Evolutionary conservation across 2,888 invertebrate species (phyloP).

Genomic region (Stratiomys singularior): DNA sequence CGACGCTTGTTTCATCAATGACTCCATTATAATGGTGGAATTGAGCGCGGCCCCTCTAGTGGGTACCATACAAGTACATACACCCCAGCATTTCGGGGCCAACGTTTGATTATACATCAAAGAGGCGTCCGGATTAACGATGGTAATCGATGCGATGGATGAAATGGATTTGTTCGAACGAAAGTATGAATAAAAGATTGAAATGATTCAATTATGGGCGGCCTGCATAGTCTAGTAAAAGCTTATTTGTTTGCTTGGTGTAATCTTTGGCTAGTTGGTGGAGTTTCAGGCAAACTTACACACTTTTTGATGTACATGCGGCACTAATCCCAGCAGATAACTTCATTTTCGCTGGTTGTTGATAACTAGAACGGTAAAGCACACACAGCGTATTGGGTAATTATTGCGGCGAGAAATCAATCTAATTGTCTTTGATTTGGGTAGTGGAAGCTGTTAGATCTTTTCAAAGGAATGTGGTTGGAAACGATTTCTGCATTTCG

Average conservation of each 20-base stretch:
- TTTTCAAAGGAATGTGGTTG: no score
- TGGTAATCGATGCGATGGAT: neutral
- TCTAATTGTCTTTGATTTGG: neutral
- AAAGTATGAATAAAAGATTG: slow-evolving; percentile 28
- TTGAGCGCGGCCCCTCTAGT: neutral
- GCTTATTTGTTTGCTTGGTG: neutral
- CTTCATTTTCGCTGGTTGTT: neutral
- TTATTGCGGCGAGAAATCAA: neutral
- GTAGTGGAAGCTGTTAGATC: neutral
- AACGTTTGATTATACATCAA: slow-evolving; percentile 13
- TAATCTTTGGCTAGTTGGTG: neutral
- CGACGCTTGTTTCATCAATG: neutral
- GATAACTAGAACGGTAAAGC: slow-evolving; percentile 6
- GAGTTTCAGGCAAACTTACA: neutral
- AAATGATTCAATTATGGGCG: slow-evolving; percentile 30
- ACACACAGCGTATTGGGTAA: neutral
- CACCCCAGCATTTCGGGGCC: slow-evolving; percentile 6
- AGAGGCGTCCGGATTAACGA: slow-evolving; percentile 14
- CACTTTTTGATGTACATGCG: no score
- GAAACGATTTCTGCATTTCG: no score
- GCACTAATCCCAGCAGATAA: neutral
- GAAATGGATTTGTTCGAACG: slow-evolving; percentile 24
- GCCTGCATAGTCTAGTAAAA: neutral
- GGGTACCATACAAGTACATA: no score
- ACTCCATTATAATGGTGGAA: neutral